Evolutionary conservation across 2,888 invertebrate species (phyloP).

Genomic region (Philonicus albiceps): DNA sequence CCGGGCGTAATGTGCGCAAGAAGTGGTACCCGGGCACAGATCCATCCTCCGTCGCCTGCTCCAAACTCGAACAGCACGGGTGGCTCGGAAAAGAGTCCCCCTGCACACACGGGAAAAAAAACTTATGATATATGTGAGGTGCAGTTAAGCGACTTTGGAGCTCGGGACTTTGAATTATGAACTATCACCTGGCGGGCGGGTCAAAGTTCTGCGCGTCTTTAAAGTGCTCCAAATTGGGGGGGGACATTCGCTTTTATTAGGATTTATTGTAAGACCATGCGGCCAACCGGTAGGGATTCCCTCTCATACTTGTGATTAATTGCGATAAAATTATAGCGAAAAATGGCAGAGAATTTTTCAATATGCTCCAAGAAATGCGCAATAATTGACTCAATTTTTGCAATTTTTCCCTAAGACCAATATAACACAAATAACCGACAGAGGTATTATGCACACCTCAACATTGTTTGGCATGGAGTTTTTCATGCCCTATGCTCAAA

Average conservation of each 20-base stretch:
- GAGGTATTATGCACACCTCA: too few species aligned
- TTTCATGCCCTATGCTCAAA: too few species aligned
- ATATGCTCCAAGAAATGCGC: not conserved
- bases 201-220: not conserved
- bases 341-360: not conserved
- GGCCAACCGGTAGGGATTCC: not conserved
- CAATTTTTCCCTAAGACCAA: not conserved
- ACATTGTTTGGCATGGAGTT: too few species aligned
- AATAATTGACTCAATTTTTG: not conserved
- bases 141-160: constrained; percentile 39
- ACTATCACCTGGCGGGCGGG: constrained; percentile 36
- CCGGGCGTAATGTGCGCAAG: constrained; percentile 25
- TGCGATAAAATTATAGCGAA: not conserved
- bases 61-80: not conserved
- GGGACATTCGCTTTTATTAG: constrained; percentile 23
- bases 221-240: constrained; percentile 36
- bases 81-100: not conserved
- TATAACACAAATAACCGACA: too few species aligned
- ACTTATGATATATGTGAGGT: constrained; percentile 40
- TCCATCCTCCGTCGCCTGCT: not conserved
- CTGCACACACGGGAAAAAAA: not conserved
- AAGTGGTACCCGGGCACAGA: not conserved
- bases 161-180: constrained; percentile 31
- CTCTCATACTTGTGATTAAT: not conserved
- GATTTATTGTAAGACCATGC: constrained; percentile 6